Evolutionary conservation across 2,113 vertebrate genomes (phyloP).

Genomic region (Hyperoodon ampullatus): DNA sequence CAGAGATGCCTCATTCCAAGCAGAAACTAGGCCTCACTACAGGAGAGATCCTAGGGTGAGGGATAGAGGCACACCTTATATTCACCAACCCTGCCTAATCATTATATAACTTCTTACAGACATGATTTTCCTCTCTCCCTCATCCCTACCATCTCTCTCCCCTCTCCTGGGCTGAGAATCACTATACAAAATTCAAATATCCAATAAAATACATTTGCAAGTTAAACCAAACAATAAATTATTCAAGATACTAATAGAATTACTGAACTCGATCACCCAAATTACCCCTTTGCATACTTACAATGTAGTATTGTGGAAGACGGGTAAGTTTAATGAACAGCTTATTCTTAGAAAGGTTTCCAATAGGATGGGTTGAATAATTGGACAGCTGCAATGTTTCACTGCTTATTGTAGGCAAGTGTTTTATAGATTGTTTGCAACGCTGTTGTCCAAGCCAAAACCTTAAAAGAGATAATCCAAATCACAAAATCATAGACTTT

Average conservation of each 20-base stretch:
- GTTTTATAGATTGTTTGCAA: conserved; percentile 98
- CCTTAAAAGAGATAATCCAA: conserved; percentile 85
- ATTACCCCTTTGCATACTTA: conserved; percentile 86
- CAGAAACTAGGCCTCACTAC: conserved; percentile 11
- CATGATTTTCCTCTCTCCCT: neutral
- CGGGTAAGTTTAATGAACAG: conserved; percentile 97
- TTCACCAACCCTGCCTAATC: neutral
- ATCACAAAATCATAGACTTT: conserved; percentile 45
- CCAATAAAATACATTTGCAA: conserved; percentile 47
- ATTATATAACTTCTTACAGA: neutral
- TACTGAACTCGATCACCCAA: neutral
- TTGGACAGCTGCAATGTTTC: conserved; percentile 96
- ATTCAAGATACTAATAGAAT: conserved; percentile 25
- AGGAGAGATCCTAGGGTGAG: neutral
- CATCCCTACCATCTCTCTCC: neutral
- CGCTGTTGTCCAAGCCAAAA: conserved; percentile 99
- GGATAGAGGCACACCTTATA: neutral
- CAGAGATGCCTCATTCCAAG: neutral
- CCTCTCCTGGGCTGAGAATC: neutral
- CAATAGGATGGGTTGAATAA: conserved; percentile 92
- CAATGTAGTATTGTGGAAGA: conserved; percentile 97
- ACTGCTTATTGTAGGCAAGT: conserved; percentile 95
- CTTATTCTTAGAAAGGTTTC: conserved; percentile 95
- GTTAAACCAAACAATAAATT: conserved; percentile 38
- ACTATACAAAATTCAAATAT: conserved; percentile 40